phyloP scores from a whole-genome alignment of 2,113 vertebrate genomes.

The Chaenocephalus aceratus region DNA sequence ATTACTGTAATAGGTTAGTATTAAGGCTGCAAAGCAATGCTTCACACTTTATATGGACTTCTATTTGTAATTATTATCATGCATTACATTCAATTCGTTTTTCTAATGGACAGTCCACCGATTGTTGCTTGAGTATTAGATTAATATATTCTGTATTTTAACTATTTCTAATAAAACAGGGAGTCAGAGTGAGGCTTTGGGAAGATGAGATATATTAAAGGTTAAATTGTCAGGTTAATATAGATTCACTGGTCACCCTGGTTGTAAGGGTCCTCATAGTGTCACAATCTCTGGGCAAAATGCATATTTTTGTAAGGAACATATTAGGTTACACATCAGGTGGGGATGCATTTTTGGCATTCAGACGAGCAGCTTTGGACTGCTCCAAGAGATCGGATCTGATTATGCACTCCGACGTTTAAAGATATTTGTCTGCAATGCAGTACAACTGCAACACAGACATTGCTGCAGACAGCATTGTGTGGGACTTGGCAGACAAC shows the following conservation, averaged over 20 bases:
- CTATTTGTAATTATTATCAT: constrained; percentile 1
- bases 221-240: neutral
- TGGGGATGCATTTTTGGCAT: constrained; percentile 35
- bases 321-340: constrained; percentile 25
- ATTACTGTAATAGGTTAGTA: neutral
- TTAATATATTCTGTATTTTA: neutral
- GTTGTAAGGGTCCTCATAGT: neutral
- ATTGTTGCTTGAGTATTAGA: neutral
- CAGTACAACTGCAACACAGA: constrained; percentile 70
- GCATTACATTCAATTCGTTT: neutral
- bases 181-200: neutral
- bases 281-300: constrained; percentile 1
- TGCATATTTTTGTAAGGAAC: neutral
- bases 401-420: constrained; percentile 58
- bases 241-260: neutral
- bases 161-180: neutral
- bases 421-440: constrained; percentile 64
- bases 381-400: constrained; percentile 49
- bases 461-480: constrained; percentile 79
- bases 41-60: neutral
- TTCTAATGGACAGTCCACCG: neutral
- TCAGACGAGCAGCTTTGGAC: constrained; percentile 39
- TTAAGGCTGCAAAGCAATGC: neutral
- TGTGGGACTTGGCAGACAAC: constrained; percentile 83
- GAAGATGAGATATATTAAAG: too few relatives aligned